phyloP scores from a whole-genome alignment of 1,140 invertebrate genomes.

The Atta cephalotes region DNA sequence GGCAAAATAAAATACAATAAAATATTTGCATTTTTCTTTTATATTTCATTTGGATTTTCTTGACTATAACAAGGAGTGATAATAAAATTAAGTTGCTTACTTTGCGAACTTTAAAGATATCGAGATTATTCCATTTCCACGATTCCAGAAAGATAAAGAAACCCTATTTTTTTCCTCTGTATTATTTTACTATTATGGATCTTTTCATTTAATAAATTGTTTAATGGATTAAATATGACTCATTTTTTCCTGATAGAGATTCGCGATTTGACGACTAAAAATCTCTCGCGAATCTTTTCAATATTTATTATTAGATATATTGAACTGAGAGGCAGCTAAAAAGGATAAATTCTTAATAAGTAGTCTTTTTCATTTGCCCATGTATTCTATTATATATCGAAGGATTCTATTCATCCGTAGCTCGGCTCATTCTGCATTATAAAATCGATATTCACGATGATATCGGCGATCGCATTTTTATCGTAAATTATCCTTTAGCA shows the following conservation, averaged over 20 bases:
- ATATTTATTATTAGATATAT: constrained; percentile 24
- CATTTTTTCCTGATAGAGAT: background rate
- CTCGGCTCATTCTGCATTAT: background rate
- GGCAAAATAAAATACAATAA: background rate
- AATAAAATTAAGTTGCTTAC: background rate
- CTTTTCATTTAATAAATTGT: background rate
- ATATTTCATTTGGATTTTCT: background rate
- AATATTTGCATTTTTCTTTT: background rate
- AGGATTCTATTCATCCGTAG: constrained; percentile 31
- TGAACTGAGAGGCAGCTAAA: constrained; percentile 9
- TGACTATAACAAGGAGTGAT: background rate
- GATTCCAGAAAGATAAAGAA: background rate
- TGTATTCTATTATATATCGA: background rate
- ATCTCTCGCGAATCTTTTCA: constrained; percentile 5
- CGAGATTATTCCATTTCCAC: background rate
- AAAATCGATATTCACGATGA: constrained; percentile 49
- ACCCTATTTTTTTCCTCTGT: background rate
- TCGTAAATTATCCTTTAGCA: constrained; percentile 51
- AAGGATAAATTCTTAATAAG: constrained; percentile 51
- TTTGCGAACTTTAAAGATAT: background rate
- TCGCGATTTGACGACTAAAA: background rate
- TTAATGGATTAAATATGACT: background rate
- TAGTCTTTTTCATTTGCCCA: constrained; percentile 8
- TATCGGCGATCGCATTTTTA: constrained; percentile 40
- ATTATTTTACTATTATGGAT: constrained; percentile 5